Evolutionary conservation across 2,797 vertebrate species (phyloP).

Genomic region (Enoplosus armatus): DNA sequence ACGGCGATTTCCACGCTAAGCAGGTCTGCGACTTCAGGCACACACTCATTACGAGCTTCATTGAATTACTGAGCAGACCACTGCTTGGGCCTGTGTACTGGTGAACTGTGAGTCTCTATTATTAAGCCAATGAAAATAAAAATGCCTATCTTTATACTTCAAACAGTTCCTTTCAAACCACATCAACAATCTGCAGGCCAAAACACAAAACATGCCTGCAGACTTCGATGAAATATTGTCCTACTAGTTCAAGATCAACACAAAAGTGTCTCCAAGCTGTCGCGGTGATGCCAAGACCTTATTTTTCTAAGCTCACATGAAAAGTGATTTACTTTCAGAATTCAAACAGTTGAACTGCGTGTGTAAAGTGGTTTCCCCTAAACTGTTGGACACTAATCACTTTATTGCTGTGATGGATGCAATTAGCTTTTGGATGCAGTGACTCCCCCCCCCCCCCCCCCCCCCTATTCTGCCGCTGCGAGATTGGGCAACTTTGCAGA

Average conservation of each 20-base stretch:
- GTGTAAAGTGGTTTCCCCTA: slow-evolving; percentile 53
- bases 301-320: slow-evolving; percentile 58
- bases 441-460: too few relatives aligned
- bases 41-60: slow-evolving; percentile 5
- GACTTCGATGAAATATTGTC: slow-evolving; percentile 60
- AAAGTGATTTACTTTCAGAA: slow-evolving; percentile 64
- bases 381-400: slow-evolving; percentile 54
- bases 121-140: slow-evolving; percentile 54
- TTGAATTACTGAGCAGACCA: slow-evolving; percentile 19
- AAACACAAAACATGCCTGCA: slow-evolving; percentile 55
- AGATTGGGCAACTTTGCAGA: slow-evolving; percentile 67
- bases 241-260: slow-evolving; percentile 67
- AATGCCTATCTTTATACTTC: slow-evolving; percentile 55
- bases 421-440: slow-evolving; percentile 63
- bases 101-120: slow-evolving; percentile 44
- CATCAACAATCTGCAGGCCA: slow-evolving; percentile 55
- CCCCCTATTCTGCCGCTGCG: slow-evolving; percentile 51
- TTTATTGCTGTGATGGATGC: slow-evolving; percentile 61
- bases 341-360: slow-evolving; percentile 27
- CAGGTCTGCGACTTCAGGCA: slow-evolving; percentile 85
- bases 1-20: slow-evolving; percentile 94
- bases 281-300: slow-evolving; percentile 55
- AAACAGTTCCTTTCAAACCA: slow-evolving; percentile 45
- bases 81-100: slow-evolving; percentile 14
- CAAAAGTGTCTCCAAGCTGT: slow-evolving; percentile 62